Evolutionary conservation across 2,113 vertebrate genomes (phyloP).

Genomic region (Tinamus guttatus): DNA sequence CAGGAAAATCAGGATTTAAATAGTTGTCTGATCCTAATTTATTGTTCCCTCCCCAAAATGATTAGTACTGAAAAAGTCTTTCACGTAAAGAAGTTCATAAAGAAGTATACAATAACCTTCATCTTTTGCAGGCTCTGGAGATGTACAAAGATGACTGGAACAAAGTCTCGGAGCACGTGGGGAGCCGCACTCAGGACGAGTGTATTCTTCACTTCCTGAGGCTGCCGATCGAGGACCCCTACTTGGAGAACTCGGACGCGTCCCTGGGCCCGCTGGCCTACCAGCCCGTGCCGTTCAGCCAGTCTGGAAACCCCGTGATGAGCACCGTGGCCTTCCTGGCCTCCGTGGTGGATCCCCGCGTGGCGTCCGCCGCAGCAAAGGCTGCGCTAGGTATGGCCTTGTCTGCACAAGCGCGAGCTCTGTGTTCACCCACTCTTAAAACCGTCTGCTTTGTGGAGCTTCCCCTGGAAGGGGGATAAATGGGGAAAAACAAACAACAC

Average conservation of each 20-base stretch:
- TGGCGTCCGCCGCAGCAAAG: slow-evolving; percentile 93
- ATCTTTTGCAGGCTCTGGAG: slow-evolving; percentile 86
- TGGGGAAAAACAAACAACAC: neutral
- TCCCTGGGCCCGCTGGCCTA: slow-evolving; percentile 93
- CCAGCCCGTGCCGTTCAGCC: slow-evolving; percentile 96
- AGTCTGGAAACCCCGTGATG: slow-evolving; percentile 97
- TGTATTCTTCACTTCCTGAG: slow-evolving; percentile 96
- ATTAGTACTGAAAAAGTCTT: accelerated
- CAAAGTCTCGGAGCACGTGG: slow-evolving; percentile 96
- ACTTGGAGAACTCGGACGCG: slow-evolving; percentile 91
- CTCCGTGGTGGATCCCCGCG: slow-evolving; percentile 94
- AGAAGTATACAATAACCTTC: accelerated
- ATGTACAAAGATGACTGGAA: slow-evolving; percentile 99
- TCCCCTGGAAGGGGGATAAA: neutral
- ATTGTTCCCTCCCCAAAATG: accelerated
- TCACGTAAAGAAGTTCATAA: accelerated
- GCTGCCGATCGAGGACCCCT: slow-evolving; percentile 95
- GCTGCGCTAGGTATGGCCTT: slow-evolving; percentile 88
- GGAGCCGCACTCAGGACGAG: slow-evolving; percentile 96
- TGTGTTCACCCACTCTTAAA: neutral
- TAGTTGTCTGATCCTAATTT: accelerated
- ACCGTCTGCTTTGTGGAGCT: accelerated
- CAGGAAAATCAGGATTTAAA: accelerated
- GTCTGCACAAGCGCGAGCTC: no score
- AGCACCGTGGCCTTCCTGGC: slow-evolving; percentile 97